Evolutionary conservation across 2,888 invertebrate genomes (phyloP).

Genomic region (Protophormia terraenovae): DNA sequence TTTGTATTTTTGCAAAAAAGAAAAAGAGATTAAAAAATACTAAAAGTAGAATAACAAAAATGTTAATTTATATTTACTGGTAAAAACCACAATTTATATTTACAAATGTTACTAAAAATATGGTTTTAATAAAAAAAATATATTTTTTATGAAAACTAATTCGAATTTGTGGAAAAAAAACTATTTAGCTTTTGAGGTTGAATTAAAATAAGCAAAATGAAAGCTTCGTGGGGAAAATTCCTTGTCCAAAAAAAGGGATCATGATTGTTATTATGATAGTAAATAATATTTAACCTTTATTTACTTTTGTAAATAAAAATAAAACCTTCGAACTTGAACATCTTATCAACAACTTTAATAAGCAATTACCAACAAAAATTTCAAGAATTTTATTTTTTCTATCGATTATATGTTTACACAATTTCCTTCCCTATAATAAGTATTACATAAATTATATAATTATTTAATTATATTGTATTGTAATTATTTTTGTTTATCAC

Average conservation of each 20-base stretch:
- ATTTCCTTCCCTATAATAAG: neutral
- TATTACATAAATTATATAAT: neutral
- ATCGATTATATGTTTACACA: neutral
- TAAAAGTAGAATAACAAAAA: neutral
- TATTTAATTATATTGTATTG: neutral
- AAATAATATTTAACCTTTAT: too few relatives aligned
- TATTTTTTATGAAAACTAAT: neutral
- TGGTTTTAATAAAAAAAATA: neutral
- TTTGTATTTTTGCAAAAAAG: neutral
- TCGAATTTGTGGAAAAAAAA: neutral
- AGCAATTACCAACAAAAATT: neutral
- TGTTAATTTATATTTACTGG: neutral
- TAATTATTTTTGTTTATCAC: constrained; percentile 3
- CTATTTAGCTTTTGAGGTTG: neutral
- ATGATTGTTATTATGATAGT: too few relatives aligned
- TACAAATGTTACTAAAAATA: neutral
- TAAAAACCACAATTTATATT: neutral
- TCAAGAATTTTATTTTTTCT: neutral
- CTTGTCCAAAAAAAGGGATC: too few relatives aligned
- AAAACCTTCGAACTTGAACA: too few relatives aligned
- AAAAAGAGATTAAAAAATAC: neutral
- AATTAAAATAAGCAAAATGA: neutral
- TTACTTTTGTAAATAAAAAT: too few relatives aligned
- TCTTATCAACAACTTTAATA: neutral
- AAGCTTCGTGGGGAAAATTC: too few relatives aligned